These are phyloP conservation scores for Orchestes rusci DNA, from an alignment of 2,888 invertebrate genomes.

Conservation along the genomic window DNA sequence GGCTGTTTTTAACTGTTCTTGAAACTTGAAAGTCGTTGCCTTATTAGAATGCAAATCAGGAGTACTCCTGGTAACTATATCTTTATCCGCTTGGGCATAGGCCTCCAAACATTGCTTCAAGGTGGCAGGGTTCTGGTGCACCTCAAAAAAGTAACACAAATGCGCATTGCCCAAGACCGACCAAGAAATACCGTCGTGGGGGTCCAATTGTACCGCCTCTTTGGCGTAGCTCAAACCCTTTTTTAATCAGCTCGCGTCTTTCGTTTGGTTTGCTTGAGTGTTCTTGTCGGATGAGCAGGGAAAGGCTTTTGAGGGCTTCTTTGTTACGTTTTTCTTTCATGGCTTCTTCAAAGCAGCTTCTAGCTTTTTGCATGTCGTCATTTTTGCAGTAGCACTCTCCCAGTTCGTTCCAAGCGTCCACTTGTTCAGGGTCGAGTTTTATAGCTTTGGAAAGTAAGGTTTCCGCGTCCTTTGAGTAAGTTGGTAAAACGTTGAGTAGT, in stretches of 20 bases:
- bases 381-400: conserved; percentile 88
- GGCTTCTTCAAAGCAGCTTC: conserved; percentile 75
- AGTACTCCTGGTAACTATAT: conserved; percentile 62
- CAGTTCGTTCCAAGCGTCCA: conserved; percentile 82
- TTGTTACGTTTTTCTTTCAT: conserved; percentile 69
- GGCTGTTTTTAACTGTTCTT: conserved; percentile 67
- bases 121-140: conserved; percentile 63
- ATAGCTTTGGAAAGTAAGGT: conserved; percentile 74
- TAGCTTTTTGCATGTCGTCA: conserved; percentile 70
- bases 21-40: conserved; percentile 73
- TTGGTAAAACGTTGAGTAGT: conserved; percentile 63
- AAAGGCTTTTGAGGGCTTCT: conserved; percentile 68
- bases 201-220: conserved; percentile 72
- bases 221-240: conserved; percentile 72
- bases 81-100: conserved; percentile 73
- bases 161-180: conserved; percentile 79
- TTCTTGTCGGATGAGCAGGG: conserved; percentile 72
- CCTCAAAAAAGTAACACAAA: conserved; percentile 69
- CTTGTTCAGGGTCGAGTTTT: conserved; percentile 71
- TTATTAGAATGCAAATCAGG: conserved; percentile 80
- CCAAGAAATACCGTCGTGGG: conserved; percentile 77
- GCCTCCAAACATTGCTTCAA: conserved; percentile 71
- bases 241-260: conserved; percentile 53
- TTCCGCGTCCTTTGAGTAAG: conserved; percentile 62
- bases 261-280: conserved; percentile 46